These are phyloP conservation scores for Sebastes minor DNA, from an alignment of 2,797 vertebrate genomes.

Conservation along the genomic window DNA sequence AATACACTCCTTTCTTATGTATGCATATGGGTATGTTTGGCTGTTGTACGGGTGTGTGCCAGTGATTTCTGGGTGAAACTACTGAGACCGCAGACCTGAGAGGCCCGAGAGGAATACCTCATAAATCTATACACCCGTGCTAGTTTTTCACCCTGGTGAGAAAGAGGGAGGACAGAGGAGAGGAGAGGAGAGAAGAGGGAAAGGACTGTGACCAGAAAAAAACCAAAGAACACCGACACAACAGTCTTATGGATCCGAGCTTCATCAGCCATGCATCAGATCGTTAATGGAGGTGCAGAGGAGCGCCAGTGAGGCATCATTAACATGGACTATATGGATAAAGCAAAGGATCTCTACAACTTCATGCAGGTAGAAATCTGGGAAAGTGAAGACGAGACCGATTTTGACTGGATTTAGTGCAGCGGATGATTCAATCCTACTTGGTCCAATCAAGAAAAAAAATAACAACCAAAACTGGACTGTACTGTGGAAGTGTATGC, in stretches of 20 bases:
- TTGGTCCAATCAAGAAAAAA: neutral
- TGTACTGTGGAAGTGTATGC: neutral
- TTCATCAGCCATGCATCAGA: neutral
- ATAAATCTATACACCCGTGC: conserved; percentile 73
- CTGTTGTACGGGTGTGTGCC: neutral
- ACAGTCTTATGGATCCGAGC: neutral
- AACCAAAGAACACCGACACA: neutral
- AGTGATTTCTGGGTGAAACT: conserved; percentile 43
- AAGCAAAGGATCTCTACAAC: neutral
- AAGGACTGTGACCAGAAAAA: neutral
- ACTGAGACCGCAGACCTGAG: conserved; percentile 4
- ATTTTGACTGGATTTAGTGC: neutral
- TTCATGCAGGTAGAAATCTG: neutral
- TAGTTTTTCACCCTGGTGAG: conserved; percentile 72
- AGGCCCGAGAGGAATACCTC: conserved; percentile 49
- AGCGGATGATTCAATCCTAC: neutral
- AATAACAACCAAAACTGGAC: neutral
- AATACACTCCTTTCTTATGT: neutral
- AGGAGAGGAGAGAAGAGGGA: conserved; percentile 20
- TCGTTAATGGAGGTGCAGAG: neutral
- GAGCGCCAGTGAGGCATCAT: neutral
- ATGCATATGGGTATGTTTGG: neutral
- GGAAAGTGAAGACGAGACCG: neutral
- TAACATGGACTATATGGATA: neutral
- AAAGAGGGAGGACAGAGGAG: conserved; percentile 54